Conservation (phyloP, 2,113 vertebrate species). For the Lagopus leucura region DNA sequence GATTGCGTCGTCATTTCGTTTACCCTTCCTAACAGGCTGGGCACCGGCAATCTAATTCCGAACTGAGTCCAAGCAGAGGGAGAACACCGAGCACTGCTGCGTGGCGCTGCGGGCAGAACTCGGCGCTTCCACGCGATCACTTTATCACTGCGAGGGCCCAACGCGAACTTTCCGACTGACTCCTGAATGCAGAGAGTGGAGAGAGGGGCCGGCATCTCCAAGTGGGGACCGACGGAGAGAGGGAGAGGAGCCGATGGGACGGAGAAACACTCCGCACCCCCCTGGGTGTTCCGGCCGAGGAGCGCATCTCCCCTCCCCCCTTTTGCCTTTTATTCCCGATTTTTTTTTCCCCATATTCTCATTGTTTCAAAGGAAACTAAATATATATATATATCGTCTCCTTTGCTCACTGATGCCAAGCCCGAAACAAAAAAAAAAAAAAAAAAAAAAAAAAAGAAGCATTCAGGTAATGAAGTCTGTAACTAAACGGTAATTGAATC, state of each 20-base stretch:
- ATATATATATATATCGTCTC: conserved; percentile 11
- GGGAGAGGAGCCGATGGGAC: background rate
- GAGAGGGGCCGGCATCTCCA: background rate
- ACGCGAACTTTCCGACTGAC: background rate
- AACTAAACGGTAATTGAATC: conserved; percentile 89
- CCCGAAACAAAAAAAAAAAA: background rate
- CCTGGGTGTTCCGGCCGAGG: conserved; percentile 5
- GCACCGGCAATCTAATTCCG: background rate
- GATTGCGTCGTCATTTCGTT: background rate
- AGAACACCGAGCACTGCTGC: background rate
- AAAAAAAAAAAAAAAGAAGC: background rate
- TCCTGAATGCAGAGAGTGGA: background rate
- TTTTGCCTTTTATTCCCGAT: background rate
- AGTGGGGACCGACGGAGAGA: background rate
- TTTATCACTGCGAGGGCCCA: background rate
- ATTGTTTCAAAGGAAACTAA: conserved; percentile 73
- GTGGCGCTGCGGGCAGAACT: background rate
- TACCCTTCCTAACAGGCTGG: background rate
- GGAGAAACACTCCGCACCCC: conserved; percentile 8
- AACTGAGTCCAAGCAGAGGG: background rate
- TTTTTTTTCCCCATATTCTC: background rate
- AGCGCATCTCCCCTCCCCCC: background rate
- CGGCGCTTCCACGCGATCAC: background rate
- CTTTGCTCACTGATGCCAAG: conserved; percentile 64
- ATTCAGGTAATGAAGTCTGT: conserved; percentile 88